Evolutionary conservation across 2,888 invertebrate species (phyloP), one percentile per base, ranked within the genome.

Genomic region (Ormyrus rosae): DNA sequence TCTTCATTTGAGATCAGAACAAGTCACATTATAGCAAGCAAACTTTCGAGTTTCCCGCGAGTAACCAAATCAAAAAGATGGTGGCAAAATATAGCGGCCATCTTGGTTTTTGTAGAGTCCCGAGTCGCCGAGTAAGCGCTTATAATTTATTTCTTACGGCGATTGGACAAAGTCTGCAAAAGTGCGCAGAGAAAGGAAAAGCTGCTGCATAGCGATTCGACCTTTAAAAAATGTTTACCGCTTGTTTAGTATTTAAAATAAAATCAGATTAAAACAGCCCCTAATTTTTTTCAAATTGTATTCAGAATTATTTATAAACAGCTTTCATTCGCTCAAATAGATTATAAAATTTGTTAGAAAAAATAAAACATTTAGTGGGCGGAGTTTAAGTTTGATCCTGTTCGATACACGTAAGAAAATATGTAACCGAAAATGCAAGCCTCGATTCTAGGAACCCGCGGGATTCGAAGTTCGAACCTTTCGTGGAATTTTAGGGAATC

Each of bases 141-240:
- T 8, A 65, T 74, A 74, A 74, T 74, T 74, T 74, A 74, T 65
- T 10, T 45, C 7, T 11, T 8, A 13, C 53, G 10, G 56, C n/a
- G 11, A 74, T 74, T 65, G 73, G 73, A 2, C 8, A 56, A n/a
- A n/a, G 6, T 9, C 8, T 56, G 46, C 48, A 45, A 51, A 53
- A 9, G 9, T 10, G 0, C 11, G n/a, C 0, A 6, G 4, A 50
- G 56, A 63, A 45, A 53, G 65, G 65, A 56, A 11, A 65, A 48
- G 65, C 50, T 65, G 65, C 53, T 19, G 13, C 46, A 11, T n/a
- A 53, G n/a, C 50, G 6, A 19, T 46, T 50, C 9, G 13, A 65
- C 19, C 2, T 19, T 19, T 2, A 19, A 19, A 19, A 19, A 19
- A 19, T 19, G 19, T 19, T 19, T 19, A 19, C 19, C 19, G 19